Conservation (phyloP, 1,140 invertebrate genomes). For the Listronotus oregonensis region DNA sequence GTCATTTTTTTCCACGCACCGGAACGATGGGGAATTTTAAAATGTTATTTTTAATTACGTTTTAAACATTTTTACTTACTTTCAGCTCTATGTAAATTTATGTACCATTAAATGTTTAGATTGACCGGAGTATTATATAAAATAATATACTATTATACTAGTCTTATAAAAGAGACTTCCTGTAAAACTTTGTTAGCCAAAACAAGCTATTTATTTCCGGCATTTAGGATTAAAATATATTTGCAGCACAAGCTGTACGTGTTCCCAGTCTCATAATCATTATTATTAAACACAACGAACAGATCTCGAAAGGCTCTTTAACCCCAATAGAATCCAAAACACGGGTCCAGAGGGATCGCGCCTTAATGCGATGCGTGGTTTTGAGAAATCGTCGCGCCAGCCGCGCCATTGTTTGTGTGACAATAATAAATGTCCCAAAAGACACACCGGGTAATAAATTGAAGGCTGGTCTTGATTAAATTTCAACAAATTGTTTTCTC, state of each 20-base stretch:
- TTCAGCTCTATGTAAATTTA: too few relatives aligned
- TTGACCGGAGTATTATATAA: too few relatives aligned
- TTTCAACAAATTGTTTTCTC: conserved; percentile 40
- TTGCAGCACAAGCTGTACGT: neutral
- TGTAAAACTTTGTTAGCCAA: too few relatives aligned
- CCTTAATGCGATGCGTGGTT: conserved; percentile 37
- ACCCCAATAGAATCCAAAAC: conserved; percentile 35
- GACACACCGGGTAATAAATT: conserved; percentile 35
- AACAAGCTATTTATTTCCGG: too few relatives aligned
- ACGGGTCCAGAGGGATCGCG: conserved; percentile 31
- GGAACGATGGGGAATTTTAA: too few relatives aligned
- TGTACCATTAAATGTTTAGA: too few relatives aligned
- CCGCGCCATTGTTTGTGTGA: conserved; percentile 35
- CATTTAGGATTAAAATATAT: too few relatives aligned
- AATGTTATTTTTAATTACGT: too few relatives aligned
- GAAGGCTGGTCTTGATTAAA: conserved; percentile 40
- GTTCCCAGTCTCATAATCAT: conserved; percentile 19
- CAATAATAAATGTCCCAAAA: conserved; percentile 36
- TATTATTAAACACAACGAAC: conserved; percentile 28
- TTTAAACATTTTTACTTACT: too few relatives aligned
- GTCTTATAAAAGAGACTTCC: too few relatives aligned
- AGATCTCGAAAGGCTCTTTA: conserved; percentile 30
- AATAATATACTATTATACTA: too few relatives aligned
- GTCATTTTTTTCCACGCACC: too few relatives aligned
- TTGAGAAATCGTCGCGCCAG: conserved; percentile 36